Evolutionary conservation across 2,888 invertebrate genomes (phyloP), one percentile per base, ranked within the genome.

Genomic region (Ectemnius cavifrons): DNA sequence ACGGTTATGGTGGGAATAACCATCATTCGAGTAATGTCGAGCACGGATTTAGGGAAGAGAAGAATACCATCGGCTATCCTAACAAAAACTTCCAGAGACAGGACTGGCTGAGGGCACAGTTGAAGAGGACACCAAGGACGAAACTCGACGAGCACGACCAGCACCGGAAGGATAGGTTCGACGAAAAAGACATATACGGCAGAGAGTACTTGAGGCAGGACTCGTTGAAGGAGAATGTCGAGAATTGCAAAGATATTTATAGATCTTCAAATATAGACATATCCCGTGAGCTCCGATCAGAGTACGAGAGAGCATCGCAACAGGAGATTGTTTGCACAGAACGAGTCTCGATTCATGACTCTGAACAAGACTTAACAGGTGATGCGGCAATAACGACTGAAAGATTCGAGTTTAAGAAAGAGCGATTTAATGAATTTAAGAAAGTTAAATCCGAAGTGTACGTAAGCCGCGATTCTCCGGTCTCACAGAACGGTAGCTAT

Each of bases 31-130:
- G 76, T 37, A 71, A 75, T 52, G 67, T 85, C 0, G 88, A 88
- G 23, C 85, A 86, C 37, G 73, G 64, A 8, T 87, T 85, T 27
- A 78, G 87, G 14, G 87, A 87, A 0, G 87, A 87, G 59, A 87
- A 84, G 61, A 67, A 63, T 63, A 72, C 45, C n/a, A 59, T 79
- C 14, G 75, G 85, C 58, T 87, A 88, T 67, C 86, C 89, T 0
- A 88, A 88, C 71, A 89, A 91, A 2, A 90, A 91, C 73, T 92
- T 93, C 85, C 92, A 92, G 80, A 87, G 93, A 47, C 92, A 92
- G 77, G 92, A 92, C 72, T 92, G 92, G 92, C 88, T 92, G 67
- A 87, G 92, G 52, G 90, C 90, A 0, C 90, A 91, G 59, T 80
- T 91, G 5, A 91, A 91, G 63, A 86, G 91, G 47, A 90, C 89